Conservation (phyloP, 2,113 vertebrate species). For the Alethe diademata region DNA sequence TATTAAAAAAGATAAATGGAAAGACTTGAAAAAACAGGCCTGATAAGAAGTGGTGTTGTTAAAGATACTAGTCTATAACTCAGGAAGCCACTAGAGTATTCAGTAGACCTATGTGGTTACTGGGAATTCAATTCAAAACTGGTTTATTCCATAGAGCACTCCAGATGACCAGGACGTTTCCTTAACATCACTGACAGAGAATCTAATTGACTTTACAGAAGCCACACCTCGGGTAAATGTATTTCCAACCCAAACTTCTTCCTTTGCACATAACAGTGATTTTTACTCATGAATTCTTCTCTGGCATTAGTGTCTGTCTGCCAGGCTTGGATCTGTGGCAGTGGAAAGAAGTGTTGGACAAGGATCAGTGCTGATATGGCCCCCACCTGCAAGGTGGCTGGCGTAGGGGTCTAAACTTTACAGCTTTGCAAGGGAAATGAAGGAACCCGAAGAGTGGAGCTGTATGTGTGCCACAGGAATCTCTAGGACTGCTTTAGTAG, state of each 20-base stretch:
- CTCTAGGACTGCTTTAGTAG: not conserved
- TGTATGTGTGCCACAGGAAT: not conserved
- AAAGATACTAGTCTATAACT: not conserved
- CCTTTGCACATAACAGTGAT: not conserved
- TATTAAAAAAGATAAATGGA: not conserved
- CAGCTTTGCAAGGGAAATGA: not conserved
- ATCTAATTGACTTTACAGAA: constrained; percentile 94
- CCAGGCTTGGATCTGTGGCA: not conserved
- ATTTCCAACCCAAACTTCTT: constrained; percentile 33
- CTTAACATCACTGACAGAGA: constrained; percentile 77
- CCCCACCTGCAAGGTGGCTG: not conserved
- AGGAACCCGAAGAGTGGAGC: not conserved
- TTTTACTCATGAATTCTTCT: not conserved
- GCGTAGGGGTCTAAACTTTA: not conserved
- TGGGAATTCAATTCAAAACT: constrained; percentile 33
- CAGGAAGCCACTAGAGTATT: not conserved
- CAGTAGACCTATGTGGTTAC: not conserved
- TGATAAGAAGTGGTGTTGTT: not conserved
- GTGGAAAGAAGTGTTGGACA: not conserved
- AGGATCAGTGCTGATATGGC: not conserved
- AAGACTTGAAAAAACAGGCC: not conserved
- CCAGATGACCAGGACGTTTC: constrained; percentile 81
- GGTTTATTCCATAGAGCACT: constrained; percentile 77
- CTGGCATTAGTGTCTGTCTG: not conserved
- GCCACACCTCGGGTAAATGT: constrained; percentile 78